phyloP scores from a whole-genome alignment of 2,797 vertebrate genomes.

The Lagodon rhomboides region DNA sequence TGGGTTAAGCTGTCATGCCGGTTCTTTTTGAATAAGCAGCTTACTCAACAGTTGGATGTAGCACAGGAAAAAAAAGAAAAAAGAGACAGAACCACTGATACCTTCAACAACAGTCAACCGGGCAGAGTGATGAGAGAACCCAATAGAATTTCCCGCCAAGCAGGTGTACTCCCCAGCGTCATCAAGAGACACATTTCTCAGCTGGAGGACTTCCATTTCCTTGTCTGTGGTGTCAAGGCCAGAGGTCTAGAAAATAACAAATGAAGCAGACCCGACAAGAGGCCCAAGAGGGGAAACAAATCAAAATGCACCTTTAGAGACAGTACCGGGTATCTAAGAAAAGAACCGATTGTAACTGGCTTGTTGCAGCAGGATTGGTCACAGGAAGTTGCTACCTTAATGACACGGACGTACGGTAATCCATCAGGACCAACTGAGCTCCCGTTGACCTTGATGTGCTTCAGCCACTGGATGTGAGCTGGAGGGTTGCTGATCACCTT shows the following conservation, averaged over 20 bases:
- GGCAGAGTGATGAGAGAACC: constrained; percentile 99
- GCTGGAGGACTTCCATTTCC: constrained; percentile 99
- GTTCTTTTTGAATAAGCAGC: no score
- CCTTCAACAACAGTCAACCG: constrained; percentile 99
- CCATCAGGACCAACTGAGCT: constrained; percentile 92
- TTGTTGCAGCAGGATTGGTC: background rate
- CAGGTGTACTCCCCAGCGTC: constrained; percentile 99
- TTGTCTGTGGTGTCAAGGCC: constrained; percentile 99
- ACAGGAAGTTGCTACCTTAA: constrained; percentile 89
- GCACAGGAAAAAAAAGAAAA: constrained; percentile 24
- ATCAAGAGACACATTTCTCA: constrained; percentile 99
- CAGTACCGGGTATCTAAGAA: background rate
- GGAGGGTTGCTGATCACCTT: constrained; percentile 99
- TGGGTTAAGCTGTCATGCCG: no score
- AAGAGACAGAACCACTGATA: constrained; percentile 91
- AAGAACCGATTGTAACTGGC: background rate
- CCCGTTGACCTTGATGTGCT: constrained; percentile 97
- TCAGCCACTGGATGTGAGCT: constrained; percentile 99
- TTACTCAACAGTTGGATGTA: background rate
- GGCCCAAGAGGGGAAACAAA: constrained; percentile 84
- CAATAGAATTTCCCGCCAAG: constrained; percentile 99
- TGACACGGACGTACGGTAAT: constrained; percentile 92
- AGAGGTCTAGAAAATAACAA: constrained; percentile 95
- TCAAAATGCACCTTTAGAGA: background rate
- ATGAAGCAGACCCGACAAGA: constrained; percentile 91